Base-by-base conservation (phyloP, 2,888 invertebrate species). In the Leucania comma region DNA sequence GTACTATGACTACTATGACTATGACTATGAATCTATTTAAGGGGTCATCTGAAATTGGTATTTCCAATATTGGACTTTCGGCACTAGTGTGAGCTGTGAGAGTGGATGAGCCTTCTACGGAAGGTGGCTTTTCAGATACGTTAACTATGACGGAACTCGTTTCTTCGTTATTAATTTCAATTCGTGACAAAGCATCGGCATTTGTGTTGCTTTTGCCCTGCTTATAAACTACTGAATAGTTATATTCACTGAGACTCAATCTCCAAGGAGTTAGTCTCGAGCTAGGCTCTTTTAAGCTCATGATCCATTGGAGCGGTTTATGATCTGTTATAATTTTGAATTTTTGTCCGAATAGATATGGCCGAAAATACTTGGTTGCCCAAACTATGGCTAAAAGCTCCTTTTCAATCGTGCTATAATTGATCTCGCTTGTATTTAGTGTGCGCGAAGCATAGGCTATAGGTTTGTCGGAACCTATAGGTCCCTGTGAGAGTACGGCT, bases 1-100 rank as follows among this genome's bases (percentile, higher is more conserved):
- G n/a, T n/a, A n/a, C n/a, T n/a, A n/a, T n/a, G n/a, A n/a, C n/a
- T n/a, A n/a, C n/a, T n/a, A n/a, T n/a, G n/a, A n/a, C n/a, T n/a
- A n/a, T n/a, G n/a, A n/a, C n/a, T n/a, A n/a, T n/a, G n/a, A 62
- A 58, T 51, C 5, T 24, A 24, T 51, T 51, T 51, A 51, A 51
- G 51, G 51, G 51, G 24, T 51, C 51, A 24, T 51, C 51, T 51
- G 51, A 24, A 24, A 51, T 51, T 14, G 35, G 57, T 22, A 35
- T 35, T 38, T 57, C 57, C 29, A 65, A 32, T 35, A 65, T 65
- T 4, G 48, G 65, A 35, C 12, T 57, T 35, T 65, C 65, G 17
- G 48, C 48, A 24, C 65, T 65, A 4, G 65, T 65, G n/a, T 65
- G 65, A 38, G 32, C 46, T 46, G 46, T 46, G 20, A 46, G n/a